These are phyloP conservation scores for Drosophila melanica DNA, from an alignment of 1,140 invertebrate species.

Conservation along the genomic window DNA sequence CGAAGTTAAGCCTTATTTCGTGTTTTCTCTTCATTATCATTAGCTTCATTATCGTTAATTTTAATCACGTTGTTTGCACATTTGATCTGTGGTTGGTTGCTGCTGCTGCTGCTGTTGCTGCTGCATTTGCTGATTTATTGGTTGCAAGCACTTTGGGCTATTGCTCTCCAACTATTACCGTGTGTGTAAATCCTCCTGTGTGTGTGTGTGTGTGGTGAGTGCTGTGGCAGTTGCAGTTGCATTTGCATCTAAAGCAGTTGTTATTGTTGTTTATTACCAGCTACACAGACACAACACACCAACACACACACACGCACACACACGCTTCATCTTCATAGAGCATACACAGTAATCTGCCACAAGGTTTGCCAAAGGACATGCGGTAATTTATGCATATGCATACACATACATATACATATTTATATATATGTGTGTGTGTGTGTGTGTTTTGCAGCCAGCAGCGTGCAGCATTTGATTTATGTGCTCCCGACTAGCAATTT, in stretches of 20 bases:
- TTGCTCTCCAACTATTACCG: not conserved
- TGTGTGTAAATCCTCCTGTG: not conserved
- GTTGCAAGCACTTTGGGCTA: constrained; percentile 20
- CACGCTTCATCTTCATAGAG: constrained; percentile 15
- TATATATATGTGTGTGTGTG: not conserved
- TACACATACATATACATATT: no score
- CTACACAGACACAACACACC: constrained; percentile 7
- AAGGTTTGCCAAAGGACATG: constrained; percentile 42
- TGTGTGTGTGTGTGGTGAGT: constrained; percentile 13
- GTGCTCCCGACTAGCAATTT: constrained; percentile 37
- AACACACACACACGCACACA: constrained; percentile 19
- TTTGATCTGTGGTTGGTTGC: constrained; percentile 26
- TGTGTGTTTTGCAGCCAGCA: constrained; percentile 35
- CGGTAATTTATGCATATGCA: not conserved
- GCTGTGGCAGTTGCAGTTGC: constrained; percentile 4
- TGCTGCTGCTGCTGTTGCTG: constrained; percentile 36
- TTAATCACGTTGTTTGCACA: not conserved
- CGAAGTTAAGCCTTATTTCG: no score
- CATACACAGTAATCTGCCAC: constrained; percentile 57
- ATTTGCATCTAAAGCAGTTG: constrained; percentile 12
- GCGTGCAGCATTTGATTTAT: constrained; percentile 49
- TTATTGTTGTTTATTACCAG: constrained; percentile 4
- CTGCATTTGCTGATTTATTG: constrained; percentile 68
- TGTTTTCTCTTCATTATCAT: not conserved
- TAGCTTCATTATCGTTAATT: constrained; percentile 4